Conservation (phyloP, 2,888 invertebrate species). For the Chymomyza procnemis region DNA sequence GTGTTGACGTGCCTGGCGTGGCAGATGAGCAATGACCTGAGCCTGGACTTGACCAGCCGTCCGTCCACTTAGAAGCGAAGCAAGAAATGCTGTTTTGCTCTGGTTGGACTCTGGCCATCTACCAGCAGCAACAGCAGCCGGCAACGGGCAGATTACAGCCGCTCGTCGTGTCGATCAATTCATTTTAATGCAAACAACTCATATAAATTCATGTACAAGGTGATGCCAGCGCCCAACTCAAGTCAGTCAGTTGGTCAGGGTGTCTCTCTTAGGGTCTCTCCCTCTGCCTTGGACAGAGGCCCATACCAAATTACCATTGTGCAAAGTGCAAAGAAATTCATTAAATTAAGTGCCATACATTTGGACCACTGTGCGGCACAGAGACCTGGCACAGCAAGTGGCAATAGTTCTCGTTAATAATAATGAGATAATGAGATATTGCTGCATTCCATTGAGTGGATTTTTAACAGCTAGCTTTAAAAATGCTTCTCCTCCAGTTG, state of each 20-base stretch:
- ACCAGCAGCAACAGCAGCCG: background rate
- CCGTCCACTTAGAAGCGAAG: no score
- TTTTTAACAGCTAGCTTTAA: background rate
- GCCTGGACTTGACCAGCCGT: slow-evolving; percentile 12
- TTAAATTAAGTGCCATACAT: slow-evolving; percentile 72
- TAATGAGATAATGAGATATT: background rate
- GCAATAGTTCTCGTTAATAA: background rate
- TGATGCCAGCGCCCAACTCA: slow-evolving; percentile 36
- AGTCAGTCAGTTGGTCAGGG: slow-evolving; percentile 34
- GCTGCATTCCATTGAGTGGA: background rate
- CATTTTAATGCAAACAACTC: slow-evolving; percentile 70
- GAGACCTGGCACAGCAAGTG: background rate
- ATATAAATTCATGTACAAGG: slow-evolving; percentile 68
- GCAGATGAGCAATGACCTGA: slow-evolving; percentile 69
- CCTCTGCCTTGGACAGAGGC: slow-evolving; percentile 16
- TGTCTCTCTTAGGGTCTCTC: background rate
- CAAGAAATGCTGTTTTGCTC: no score
- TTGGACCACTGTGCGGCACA: slow-evolving; percentile 62
- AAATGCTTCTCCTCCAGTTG: background rate
- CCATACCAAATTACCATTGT: slow-evolving; percentile 48
- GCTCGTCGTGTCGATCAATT: slow-evolving; percentile 68
- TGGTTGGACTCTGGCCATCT: background rate
- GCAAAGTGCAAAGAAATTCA: slow-evolving; percentile 71
- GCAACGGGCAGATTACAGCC: slow-evolving; percentile 11
- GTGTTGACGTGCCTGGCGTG: slow-evolving; percentile 70